These are phyloP conservation scores for Omphaloscelis lunosa DNA, from an alignment of 2,888 invertebrate genomes.

Conservation along the genomic window DNA sequence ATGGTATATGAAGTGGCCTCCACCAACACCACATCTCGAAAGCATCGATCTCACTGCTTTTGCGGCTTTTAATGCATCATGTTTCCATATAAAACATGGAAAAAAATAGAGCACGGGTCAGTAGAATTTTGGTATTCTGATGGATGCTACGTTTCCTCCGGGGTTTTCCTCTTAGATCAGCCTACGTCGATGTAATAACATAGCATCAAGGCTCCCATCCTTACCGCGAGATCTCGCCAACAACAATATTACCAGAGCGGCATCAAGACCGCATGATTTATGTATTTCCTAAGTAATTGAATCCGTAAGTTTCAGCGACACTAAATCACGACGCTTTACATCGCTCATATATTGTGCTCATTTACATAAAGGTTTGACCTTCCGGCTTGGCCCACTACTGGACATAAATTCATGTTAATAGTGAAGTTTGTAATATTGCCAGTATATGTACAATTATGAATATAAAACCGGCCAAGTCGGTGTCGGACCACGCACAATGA, in stretches of 20 bases:
- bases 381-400: background rate
- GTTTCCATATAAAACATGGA: too few relatives aligned
- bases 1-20: too few relatives aligned
- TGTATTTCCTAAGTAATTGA: slow-evolving; percentile 82
- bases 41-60: too few relatives aligned
- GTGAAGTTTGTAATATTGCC: background rate
- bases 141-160: too few relatives aligned
- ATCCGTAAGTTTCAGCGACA: slow-evolving; percentile 72
- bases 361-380: slow-evolving; percentile 37
- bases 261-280: slow-evolving; percentile 79
- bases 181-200: background rate
- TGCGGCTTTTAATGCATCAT: too few relatives aligned
- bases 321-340: slow-evolving; percentile 61
- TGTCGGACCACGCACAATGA: too few relatives aligned
- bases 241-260: slow-evolving; percentile 69
- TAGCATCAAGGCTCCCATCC: slow-evolving; percentile 11
- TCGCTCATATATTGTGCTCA: slow-evolving; percentile 58
- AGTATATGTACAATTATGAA: too few relatives aligned
- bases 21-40: too few relatives aligned
- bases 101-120: too few relatives aligned
- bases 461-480: too few relatives aligned
- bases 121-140: too few relatives aligned
- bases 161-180: too few relatives aligned
- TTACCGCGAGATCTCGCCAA: slow-evolving; percentile 30
- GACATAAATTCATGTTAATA: slow-evolving; percentile 12